Evolutionary conservation across 2,113 vertebrate genomes (phyloP).

Genomic region (Patagioenas fasciata): DNA sequence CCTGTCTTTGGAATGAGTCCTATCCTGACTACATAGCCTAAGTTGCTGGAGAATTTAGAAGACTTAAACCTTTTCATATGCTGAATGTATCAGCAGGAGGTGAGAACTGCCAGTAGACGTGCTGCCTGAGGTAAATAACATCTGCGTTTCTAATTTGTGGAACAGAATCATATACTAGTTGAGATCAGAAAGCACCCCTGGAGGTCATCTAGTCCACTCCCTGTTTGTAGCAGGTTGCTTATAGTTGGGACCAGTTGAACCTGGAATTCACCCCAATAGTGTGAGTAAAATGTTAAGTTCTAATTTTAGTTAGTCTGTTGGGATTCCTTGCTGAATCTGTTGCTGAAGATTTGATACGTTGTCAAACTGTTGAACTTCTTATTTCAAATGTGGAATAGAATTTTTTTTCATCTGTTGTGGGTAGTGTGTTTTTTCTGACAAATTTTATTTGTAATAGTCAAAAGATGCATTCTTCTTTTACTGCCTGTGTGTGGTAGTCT

Average conservation of each 20-base stretch:
- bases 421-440: background rate
- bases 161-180: background rate
- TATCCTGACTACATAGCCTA: background rate
- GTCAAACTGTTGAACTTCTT: background rate
- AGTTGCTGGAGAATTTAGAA: background rate
- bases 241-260: background rate
- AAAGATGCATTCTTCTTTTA: constrained; percentile 1
- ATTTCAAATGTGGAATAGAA: background rate
- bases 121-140: background rate
- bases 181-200: background rate
- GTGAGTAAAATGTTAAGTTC: background rate
- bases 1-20: background rate
- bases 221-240: background rate
- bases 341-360: background rate
- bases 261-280: background rate
- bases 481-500: constrained; percentile 53
- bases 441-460: background rate
- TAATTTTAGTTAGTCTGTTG: background rate
- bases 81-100: background rate
- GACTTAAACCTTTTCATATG: background rate
- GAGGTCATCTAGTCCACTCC: background rate
- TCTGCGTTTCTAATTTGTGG: background rate
- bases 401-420: background rate
- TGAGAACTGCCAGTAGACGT: background rate
- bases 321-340: background rate